Evolutionary conservation across 2,797 vertebrate genomes (phyloP), one percentile per base, ranked within the genome.

Genomic region (Phrynocephalus forsythii): DNA sequence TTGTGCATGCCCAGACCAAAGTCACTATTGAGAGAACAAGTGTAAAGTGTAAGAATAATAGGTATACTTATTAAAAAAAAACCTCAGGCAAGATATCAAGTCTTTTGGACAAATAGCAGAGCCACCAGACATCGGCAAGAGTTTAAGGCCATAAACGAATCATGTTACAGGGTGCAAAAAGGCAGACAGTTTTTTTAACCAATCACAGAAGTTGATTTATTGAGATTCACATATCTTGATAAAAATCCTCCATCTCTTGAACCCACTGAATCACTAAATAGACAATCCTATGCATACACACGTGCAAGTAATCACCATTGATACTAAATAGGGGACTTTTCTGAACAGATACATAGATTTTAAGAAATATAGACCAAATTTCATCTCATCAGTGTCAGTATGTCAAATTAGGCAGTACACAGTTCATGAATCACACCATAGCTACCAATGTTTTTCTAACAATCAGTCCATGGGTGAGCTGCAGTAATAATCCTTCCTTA

Each of bases 181-280:
- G 38, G 87, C 50, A 89, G 83, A 67, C 22, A 91, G 90, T 75
- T 87, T 60, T 66, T 60, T 73, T 78, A 91, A 83, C 92, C 91
- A 79, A 88, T 93, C 88, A 0, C 60, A 24, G 75, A 16, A 85
- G 77, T 86, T 82, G 6, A 0, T 92, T 93, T 93, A 92, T 91
- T 91, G 91, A 33, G 30, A 81, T 88, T 90, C 88, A 77, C 89
- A 67, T 26, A 87, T 92, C 33, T 22, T 86, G 50, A n/a, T 79
- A 52, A 91, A 91, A 91, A 81, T 81, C 79, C 66, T 91, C 89
- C 75, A 90, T 33, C 69, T 60, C 28, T 88, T 75, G 75, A 2
- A 80, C 76, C 11, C 0, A 22, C 52, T 75, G 7, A 48, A 28
- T 67, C 33, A 68, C 8, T 82, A 48, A 67, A 26, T 3, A 11